phyloP scores from a whole-genome alignment of 2,888 invertebrate species.

The Caenorhabditis sp. region DNA sequence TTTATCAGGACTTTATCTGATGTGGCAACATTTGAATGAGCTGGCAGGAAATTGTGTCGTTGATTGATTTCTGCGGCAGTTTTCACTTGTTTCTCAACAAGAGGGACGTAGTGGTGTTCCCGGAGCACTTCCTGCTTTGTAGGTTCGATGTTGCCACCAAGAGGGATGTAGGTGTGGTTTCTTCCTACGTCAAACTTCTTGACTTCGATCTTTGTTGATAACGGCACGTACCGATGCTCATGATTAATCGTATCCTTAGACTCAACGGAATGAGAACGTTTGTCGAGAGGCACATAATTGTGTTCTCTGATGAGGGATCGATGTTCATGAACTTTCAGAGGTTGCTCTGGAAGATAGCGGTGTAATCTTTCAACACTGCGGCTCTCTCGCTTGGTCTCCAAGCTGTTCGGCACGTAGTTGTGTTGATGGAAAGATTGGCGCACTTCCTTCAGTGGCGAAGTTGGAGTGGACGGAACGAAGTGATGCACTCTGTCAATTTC shows the following conservation, averaged over 20 bases:
- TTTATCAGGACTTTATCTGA: conserved; percentile 35
- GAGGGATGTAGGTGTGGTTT: conserved; percentile 42
- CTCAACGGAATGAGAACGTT: conserved; percentile 20
- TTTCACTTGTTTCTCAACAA: conserved; percentile 30
- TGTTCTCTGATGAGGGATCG: conserved; percentile 21
- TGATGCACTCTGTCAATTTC: conserved; percentile 45
- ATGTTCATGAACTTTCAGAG: background rate
- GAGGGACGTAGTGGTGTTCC: conserved; percentile 41
- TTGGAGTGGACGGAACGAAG: conserved; percentile 42
- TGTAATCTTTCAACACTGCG: conserved; percentile 54
- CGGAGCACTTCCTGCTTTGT: conserved; percentile 11
- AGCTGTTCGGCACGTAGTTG: conserved; percentile 47
- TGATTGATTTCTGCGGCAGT: conserved; percentile 30
- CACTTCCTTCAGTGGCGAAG: conserved; percentile 40
- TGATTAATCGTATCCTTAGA: conserved; percentile 3
- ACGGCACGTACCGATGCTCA: conserved; percentile 43
- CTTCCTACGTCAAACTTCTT: conserved; percentile 21
- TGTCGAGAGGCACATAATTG: conserved; percentile 31
- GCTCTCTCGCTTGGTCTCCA: conserved; percentile 44
- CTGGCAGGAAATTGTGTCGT: conserved; percentile 46
- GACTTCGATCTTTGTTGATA: no score
- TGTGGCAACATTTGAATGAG: conserved; percentile 33
- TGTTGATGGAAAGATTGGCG: conserved; percentile 45
- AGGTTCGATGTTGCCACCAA: conserved; percentile 17
- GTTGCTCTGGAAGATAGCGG: conserved; percentile 43